Evolutionary conservation across 30 jellyfish, hydroid and myxozoan species (phyloP), one percentile per base, ranked within the genome.

Genomic region (Sanderia malayensis): DNA sequence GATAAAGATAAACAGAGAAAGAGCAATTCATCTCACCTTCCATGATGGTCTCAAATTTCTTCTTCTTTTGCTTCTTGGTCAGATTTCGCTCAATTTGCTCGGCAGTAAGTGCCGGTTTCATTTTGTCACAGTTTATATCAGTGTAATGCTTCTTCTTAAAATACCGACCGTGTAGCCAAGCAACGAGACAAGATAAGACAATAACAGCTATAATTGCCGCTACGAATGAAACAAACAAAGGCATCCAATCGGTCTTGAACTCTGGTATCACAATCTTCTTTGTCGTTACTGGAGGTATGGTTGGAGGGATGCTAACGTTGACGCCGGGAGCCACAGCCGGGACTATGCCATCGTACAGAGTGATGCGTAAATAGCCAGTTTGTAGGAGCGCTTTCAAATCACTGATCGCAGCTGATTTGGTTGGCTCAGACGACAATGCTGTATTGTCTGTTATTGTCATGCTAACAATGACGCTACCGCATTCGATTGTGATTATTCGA

Each of bases 241-340:
- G 93, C 80, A 61, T 70, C 93, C 93, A 81, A 59, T 81, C 70
- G 2, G 85, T 81, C 29, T 47, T 11, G 31, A 81, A 67, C 31
- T 58, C 77, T 1, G 93, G 93, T 27, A 81, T 64, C 0, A 27
- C 59, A 3, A 31, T 74, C 25, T 26, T 59, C 47, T 41, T 69
- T 18, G 93, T 81, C n/a, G 79, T 44, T 18, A 46, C 57, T 1
- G 80, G 63, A n/a, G 80, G 64, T 2, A 71, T 71, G 10, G 85
- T 75, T 0, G 80, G 60, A 0, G 71, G 44, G 1, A 75, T 76
- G 72, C 44, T 76, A 26, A 76, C 28, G 34, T 24, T 52, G 20
- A 64, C 87, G 31, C 87, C 87, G 0, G 87, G 87, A n/a, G 80
- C 87, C 20, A 31, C 73, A 18, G 87, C 87, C 22, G 67, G 60